A percentile compares a stretch with the other conserved stretches of the same genome.
phyloP scores from a whole-genome alignment of 37 sponge, comb jelly and placozoan genomes.

The Lycopodina hypogea region DNA sequence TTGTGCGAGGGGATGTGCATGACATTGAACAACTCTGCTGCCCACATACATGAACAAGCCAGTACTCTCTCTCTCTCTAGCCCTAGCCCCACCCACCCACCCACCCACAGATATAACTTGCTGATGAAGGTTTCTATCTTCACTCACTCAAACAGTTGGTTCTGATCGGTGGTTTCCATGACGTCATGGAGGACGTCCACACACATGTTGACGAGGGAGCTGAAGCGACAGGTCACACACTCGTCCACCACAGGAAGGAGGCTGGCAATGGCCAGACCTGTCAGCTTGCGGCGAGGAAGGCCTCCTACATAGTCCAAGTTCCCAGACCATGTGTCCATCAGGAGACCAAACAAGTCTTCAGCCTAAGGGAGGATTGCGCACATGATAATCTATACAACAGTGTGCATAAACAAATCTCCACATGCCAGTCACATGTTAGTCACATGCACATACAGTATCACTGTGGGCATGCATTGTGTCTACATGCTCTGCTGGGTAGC shows the following conservation, averaged over 20 bases:
- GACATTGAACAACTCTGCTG: too few relatives aligned
- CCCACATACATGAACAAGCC: too few relatives aligned
- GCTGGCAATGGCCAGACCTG: constrained; percentile 71
- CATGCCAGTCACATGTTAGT: constrained; percentile 11
- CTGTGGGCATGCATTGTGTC: neutral
- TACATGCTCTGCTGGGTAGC: too few relatives aligned
- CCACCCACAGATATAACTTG: neutral
- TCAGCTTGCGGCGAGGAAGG: constrained; percentile 62
- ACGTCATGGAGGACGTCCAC: constrained; percentile 79
- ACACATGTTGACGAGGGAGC: constrained; percentile 61
- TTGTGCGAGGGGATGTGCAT: too few relatives aligned
- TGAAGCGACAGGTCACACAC: constrained; percentile 65
- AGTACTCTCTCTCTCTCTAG: too few relatives aligned
- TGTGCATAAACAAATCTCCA: neutral
- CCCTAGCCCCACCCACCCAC: too few relatives aligned
- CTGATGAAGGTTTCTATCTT: constrained; percentile 37
- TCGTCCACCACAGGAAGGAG: constrained; percentile 62
- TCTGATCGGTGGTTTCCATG: constrained; percentile 47
- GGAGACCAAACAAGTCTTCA: constrained; percentile 42
- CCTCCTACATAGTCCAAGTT: constrained; percentile 46
- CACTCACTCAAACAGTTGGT: constrained; percentile 49
- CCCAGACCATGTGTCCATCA: constrained; percentile 57
- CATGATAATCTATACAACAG: neutral
- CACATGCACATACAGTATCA: neutral
- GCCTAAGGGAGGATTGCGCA: constrained; percentile 29